These are phyloP conservation scores for Sminthurides bifidus DNA, from an alignment of 1,140 invertebrate genomes.

Conservation along the genomic window DNA sequence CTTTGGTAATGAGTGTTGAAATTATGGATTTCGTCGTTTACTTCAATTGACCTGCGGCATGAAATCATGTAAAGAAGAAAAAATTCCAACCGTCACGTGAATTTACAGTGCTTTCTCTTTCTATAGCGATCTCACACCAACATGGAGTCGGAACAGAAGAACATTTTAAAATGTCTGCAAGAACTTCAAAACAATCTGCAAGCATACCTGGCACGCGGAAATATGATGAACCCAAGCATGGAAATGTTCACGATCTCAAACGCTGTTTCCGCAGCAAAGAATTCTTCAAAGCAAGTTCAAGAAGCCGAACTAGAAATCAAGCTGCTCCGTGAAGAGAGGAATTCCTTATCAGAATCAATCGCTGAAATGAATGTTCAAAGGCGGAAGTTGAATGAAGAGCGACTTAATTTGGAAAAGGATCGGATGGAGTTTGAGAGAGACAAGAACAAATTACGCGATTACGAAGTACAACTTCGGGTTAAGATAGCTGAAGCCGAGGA, in stretches of 20 bases:
- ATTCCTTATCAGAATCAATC: constrained; percentile 20
- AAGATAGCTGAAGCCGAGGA: constrained; percentile 23
- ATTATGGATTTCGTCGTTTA: too few relatives aligned
- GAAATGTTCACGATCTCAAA: neutral
- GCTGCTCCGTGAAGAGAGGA: constrained; percentile 22
- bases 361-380: constrained; percentile 27
- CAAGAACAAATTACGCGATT: constrained; percentile 12
- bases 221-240: neutral
- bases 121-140: constrained; percentile 23
- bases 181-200: constrained; percentile 15
- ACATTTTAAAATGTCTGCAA: constrained; percentile 14
- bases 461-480: constrained; percentile 15
- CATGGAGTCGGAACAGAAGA: constrained; percentile 20
- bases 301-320: constrained; percentile 28
- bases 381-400: constrained; percentile 25
- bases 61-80: too few relatives aligned
- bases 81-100: too few relatives aligned
- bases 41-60: too few relatives aligned
- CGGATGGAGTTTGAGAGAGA: constrained; percentile 24
- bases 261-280: too few relatives aligned
- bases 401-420: constrained; percentile 17
- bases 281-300: neutral
- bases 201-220: neutral
- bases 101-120: too few relatives aligned
- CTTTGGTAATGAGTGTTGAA: too few relatives aligned